Base-by-base conservation (phyloP, 1,140 invertebrate genomes). In the Venturia canescens region DNA sequence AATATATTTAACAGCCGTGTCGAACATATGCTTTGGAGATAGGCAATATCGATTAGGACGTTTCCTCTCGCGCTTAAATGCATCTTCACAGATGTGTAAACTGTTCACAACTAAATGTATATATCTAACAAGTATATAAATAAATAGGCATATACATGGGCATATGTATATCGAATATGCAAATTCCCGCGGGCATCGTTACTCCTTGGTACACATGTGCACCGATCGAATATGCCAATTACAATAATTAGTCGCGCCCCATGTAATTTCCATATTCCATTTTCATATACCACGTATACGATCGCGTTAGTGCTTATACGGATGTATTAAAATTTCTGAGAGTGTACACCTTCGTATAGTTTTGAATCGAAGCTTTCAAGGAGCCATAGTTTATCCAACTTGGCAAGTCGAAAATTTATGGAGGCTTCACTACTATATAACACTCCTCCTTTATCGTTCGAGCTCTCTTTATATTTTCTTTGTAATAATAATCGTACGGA, bases 11-110 rank as follows among this genome's bases (percentile, higher is more conserved):
- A 77, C 76, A 67, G 50, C 82, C 71, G 75, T 81, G 71, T 80
- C 74, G 67, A 75, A 80, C 82, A 83, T 81, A 81, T 81, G 82
- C 76, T 81, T 60, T 48, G 74, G 21, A 69, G 79, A 83, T 83
- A 79, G 82, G 79, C 38, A 75, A 81, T 83, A 83, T 83, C 82
- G 82, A 83, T 83, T 83, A 80, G 82, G 77, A 53, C 63, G 75
- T 74, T 75, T 74, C 74, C 63, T 77, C 77, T 79, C 60, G 57
- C 57, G 34, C 23, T 34, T 53, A 27, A 50, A 71, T 50, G 27
- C 66, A 69, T 79, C 63, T 29, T 31, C 71, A 16, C 67, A 70
- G 71, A 53, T 50, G 70, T 74, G 70, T 50, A 27, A 74, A 74
- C 38, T 63, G 60, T 63, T 23, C 66, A 31, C 66, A 69, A 29